Evolutionary conservation across 2,888 invertebrate genomes (phyloP), one percentile per base, ranked within the genome.

Genomic region (Ferdinandea cuprea): DNA sequence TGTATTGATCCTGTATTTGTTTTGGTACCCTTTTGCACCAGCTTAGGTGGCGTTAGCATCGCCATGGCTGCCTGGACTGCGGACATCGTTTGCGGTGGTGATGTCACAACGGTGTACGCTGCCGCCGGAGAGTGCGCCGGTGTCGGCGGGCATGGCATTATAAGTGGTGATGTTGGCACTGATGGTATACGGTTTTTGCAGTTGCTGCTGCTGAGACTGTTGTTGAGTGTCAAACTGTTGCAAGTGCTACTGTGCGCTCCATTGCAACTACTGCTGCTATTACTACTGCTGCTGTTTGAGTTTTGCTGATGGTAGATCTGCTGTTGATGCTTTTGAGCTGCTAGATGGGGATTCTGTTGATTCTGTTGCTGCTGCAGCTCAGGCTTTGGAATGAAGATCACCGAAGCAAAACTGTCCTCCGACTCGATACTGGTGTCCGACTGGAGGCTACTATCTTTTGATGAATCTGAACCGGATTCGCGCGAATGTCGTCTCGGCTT

Each of bases 341-440:
- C 65, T 37, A 78, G n/a, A 7, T 68, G 83, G 3, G 69, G 42
- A 66, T 89, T 88, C 48, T 87, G 87, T 21, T 89, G 89, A 63
- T 89, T 89, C 61, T 89, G 88, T 78, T 89, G 89, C 2, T 88
- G 79, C 30, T 90, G 89, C 54, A 89, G 88, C 74, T 96, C 95
- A 58, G 95, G 94, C 91, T 96, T 96, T 69, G 97, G 97, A 87
- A 97, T 95, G 89, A 95, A 97, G 88, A 98, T 97, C 50, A 98
- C 97, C 85, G 97, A 97, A 73, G 97, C 97, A 88, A 97, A 97
- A 90, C 97, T 97, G 88, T 98, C 97, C 90, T 98, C 97, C 0
- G 97, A 97, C 90, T 98, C 98, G 35, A 97, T 96, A 91, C 97
- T 97, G 0, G 97, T 97, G 89, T 98, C 98, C 89, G 97, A 97